A percentile compares a stretch with the other conserved stretches of the same genome.
Conservation (phyloP, 2,797 vertebrate species). For the Oreochromis grahami region DNA sequence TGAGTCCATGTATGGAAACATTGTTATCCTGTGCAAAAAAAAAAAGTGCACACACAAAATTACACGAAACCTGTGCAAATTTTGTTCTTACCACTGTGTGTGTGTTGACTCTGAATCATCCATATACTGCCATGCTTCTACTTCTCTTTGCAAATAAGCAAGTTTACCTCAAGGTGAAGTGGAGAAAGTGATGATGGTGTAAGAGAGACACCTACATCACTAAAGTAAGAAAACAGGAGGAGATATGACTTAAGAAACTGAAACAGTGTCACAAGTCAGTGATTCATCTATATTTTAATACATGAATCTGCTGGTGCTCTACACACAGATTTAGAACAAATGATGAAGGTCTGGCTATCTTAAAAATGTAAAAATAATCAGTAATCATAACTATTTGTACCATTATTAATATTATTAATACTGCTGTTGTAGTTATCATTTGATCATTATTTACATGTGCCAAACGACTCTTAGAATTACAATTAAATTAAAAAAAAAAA, state of each 20-base stretch:
- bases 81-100: neutral
- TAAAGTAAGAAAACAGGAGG: neutral
- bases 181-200: neutral
- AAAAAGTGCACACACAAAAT: neutral
- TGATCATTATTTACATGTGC: neutral
- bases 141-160: neutral
- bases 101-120: neutral
- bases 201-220: neutral
- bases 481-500: accelerated
- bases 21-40: neutral
- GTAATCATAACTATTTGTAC: neutral
- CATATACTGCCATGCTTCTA: neutral
- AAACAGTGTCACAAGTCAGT: neutral
- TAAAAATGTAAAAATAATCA: neutral
- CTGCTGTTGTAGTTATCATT: neutral
- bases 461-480: neutral
- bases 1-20: neutral
- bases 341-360: neutral
- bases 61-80: neutral
- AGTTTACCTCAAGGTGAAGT: neutral
- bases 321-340: neutral
- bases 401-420: neutral
- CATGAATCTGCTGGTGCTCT: neutral
- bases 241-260: neutral
- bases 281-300: neutral